Conservation (phyloP, 2,113 vertebrate species). For the Varanus komodoensis region DNA sequence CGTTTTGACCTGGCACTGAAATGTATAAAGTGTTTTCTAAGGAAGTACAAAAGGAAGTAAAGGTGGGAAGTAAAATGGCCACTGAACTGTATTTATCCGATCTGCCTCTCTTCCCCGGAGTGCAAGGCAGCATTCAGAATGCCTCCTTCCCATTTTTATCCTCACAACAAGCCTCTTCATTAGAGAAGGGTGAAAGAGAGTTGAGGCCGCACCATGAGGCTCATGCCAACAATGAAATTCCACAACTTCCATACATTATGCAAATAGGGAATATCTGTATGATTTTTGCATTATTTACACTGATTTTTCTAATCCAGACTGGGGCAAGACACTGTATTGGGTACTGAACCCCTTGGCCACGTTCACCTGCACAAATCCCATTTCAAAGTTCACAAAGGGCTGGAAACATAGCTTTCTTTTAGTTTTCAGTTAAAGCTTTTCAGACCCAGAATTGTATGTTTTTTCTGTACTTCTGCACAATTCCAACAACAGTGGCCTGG, state of each 20-base stretch:
- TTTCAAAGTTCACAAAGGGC: background rate
- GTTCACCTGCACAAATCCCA: background rate
- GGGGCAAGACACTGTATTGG: background rate
- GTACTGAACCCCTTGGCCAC: background rate
- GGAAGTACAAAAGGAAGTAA: background rate
- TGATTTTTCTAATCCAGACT: background rate
- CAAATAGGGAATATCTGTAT: background rate
- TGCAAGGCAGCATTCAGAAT: too few species aligned
- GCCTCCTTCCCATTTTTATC: background rate
- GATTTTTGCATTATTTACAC: background rate
- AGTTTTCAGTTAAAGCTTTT: background rate
- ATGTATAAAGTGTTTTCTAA: background rate
- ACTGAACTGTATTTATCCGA: background rate
- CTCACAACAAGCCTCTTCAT: background rate
- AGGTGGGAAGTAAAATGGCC: background rate
- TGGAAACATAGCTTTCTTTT: background rate
- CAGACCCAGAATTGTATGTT: background rate
- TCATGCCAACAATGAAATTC: background rate
- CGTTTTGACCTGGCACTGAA: too few species aligned
- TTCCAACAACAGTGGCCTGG: slow-evolving; percentile 46
- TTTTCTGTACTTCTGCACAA: background rate
- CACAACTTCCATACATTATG: background rate
- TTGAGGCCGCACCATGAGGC: too few species aligned
- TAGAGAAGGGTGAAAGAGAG: too few species aligned
- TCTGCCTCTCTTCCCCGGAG: too few species aligned